Conservation (phyloP, 2,888 invertebrate genomes). For the Perdita meconis region DNA sequence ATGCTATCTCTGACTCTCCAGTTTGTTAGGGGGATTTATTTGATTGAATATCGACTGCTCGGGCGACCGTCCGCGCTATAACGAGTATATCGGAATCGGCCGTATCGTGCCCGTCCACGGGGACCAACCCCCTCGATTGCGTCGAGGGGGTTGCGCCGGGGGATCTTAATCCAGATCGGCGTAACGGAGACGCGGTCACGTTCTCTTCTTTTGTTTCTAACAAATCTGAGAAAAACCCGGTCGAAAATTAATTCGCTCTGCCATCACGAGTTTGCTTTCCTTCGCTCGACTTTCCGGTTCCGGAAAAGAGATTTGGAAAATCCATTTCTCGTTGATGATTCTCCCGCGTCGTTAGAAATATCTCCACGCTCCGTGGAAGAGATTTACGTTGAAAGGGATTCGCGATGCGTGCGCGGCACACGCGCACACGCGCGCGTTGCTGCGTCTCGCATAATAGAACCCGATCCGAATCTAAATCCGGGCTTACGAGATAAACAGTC, state of each 20-base stretch:
- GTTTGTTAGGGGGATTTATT: conserved; percentile 79
- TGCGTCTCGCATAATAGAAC: conserved; percentile 64
- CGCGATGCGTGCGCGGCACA: not conserved
- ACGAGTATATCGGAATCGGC: conserved; percentile 64
- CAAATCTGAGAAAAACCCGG: not conserved
- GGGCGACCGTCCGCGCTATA: conserved; percentile 57
- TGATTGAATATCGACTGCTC: conserved; percentile 76
- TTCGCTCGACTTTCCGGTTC: too few species aligned
- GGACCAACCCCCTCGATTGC: conserved; percentile 46
- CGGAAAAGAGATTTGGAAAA: not conserved
- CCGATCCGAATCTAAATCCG: conserved; percentile 79
- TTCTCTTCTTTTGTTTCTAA: conserved; percentile 6
- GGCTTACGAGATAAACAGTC: conserved; percentile 81
- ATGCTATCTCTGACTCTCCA: conserved; percentile 76
- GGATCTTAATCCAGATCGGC: conserved; percentile 55
- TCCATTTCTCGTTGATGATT: not conserved
- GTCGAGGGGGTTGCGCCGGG: conserved; percentile 9
- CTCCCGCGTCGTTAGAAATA: not conserved
- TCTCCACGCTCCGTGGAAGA: not conserved
- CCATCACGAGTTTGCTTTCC: too few species aligned
- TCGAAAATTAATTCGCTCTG: not conserved
- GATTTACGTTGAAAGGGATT: conserved; percentile 11
- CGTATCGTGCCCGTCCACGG: conserved; percentile 58
- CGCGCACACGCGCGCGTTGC: conserved; percentile 8
- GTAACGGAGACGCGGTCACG: conserved; percentile 23